These are phyloP conservation scores for Ptychadena robeensis DNA, from an alignment of 2,797 vertebrate species.

Conservation along the genomic window DNA sequence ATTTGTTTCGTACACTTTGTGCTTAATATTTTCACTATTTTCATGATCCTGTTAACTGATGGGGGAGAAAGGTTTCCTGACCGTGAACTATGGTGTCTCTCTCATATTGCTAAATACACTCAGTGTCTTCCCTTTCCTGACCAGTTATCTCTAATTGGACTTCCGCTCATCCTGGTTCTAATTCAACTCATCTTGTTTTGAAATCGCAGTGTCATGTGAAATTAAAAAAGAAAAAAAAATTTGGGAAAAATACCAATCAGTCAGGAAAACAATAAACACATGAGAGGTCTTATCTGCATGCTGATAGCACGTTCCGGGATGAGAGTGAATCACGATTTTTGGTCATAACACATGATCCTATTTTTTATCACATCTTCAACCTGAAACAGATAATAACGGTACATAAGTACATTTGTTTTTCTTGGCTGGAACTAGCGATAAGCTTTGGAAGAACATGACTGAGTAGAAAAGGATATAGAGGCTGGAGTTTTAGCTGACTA, in stretches of 20 bases:
- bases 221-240: conserved; percentile 56
- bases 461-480: neutral
- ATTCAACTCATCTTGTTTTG: conserved; percentile 63
- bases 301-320: conserved; percentile 34
- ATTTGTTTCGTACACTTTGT: conserved; percentile 22
- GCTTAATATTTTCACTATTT: conserved; percentile 31
- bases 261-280: conserved; percentile 25
- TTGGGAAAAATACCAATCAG: conserved; percentile 53
- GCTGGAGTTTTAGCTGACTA: neutral
- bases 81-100: conserved; percentile 36
- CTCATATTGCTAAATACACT: conserved; percentile 14
- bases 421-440: conserved; percentile 2
- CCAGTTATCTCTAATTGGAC: conserved; percentile 56
- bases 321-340: conserved; percentile 30
- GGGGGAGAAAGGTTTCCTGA: conserved; percentile 3
- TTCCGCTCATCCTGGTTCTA: conserved; percentile 45
- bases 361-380: conserved; percentile 23
- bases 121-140: conserved; percentile 62
- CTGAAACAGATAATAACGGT: neutral
- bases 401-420: neutral
- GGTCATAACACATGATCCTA: conserved; percentile 7
- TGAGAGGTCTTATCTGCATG: conserved; percentile 10
- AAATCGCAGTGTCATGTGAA: conserved; percentile 58
- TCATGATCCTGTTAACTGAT: neutral
- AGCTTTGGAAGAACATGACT: conserved; percentile 1